These are phyloP conservation scores for Coelopa pilipes DNA, from an alignment of 2,888 invertebrate genomes.

Conservation along the genomic window DNA sequence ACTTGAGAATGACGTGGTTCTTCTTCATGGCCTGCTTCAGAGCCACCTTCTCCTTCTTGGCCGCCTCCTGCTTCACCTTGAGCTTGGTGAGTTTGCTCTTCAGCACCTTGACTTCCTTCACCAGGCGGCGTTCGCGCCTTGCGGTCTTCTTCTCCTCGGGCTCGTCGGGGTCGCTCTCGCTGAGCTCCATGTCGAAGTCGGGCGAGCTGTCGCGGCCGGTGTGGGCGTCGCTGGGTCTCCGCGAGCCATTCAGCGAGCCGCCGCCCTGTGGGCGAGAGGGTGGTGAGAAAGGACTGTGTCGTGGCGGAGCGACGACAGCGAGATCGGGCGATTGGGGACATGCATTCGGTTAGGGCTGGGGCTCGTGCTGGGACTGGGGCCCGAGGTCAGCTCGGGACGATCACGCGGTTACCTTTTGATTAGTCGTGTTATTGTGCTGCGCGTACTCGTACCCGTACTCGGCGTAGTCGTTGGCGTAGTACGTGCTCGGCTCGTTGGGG, in stretches of 20 bases:
- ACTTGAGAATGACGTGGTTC: slow-evolving; percentile 80
- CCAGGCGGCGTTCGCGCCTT: slow-evolving; percentile 77
- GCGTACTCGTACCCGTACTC: slow-evolving; percentile 4
- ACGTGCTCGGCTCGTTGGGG: slow-evolving; percentile 46
- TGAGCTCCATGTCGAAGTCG: slow-evolving; percentile 72
- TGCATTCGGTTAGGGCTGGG: too few relatives aligned
- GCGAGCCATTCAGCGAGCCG: slow-evolving; percentile 58
- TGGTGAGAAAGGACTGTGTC: neutral
- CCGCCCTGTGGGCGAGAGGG: slow-evolving; percentile 51
- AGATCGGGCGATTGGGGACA: neutral
- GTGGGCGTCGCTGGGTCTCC: slow-evolving; percentile 64
- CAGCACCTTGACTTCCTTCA: slow-evolving; percentile 64
- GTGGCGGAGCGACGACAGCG: neutral
- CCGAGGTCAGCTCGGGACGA: too few relatives aligned
- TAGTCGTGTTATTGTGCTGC: slow-evolving; percentile 15
- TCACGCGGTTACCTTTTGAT: slow-evolving; percentile 29
- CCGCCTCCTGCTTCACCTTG: slow-evolving; percentile 76
- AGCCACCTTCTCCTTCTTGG: slow-evolving; percentile 81
- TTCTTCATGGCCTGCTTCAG: slow-evolving; percentile 84
- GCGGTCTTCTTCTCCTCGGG: slow-evolving; percentile 73
- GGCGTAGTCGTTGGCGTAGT: neutral
- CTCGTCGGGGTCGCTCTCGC: slow-evolving; percentile 75
- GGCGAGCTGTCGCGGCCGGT: slow-evolving; percentile 70
- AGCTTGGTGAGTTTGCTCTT: slow-evolving; percentile 68
- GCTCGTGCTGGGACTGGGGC: too few relatives aligned